Evolutionary conservation across 2,113 vertebrate genomes (phyloP), one percentile per base, ranked within the genome.

Genomic region (Rhabdomys dilectus): DNA sequence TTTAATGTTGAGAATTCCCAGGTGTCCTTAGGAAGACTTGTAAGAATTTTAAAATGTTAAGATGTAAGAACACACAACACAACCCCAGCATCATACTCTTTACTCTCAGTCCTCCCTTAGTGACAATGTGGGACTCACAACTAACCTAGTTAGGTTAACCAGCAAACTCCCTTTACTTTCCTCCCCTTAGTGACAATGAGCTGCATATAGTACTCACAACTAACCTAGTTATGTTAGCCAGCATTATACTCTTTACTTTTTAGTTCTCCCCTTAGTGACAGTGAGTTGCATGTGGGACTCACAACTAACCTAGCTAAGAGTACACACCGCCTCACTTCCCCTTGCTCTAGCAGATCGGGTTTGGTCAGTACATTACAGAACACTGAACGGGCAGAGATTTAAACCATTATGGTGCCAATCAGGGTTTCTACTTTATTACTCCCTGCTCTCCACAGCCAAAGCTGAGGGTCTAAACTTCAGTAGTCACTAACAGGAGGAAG

Each of bases 351-450:
- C 39, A 45, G 62, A 75, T 82, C 78, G 80, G 34, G 12, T 64
- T 77, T 96, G 93, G 62, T 86, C 62, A 53, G 48, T 84, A 53
- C 36, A 48, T 80, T 91, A 64, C 58, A 72, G 80, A 94, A 77
- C 70, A 84, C 36, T 89, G 77, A 56, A 31, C 62, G 26, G 29
- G 92, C 21, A 89, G 2, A 84, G 58, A 72, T 51, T 96, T 80
- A 66, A 85, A 77, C 48, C 60, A 8, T 58, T 87, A 64, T 2
- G 1, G 22, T 94, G 62, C 68, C 81, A 48, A 42, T 56, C 94
- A 66, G 34, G 53, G 70, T 89, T 91, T 96, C 84, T 96, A 51
- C 70, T 97, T 97, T 93, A 82, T 93, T 91, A 82, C 73, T 85
- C 51, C 78, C 91, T 77, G 48, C 39, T 80, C 56, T 39, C 66